Base-by-base conservation (phyloP, 2,113 vertebrate genomes). In the Brachionichthys hirsutus region DNA sequence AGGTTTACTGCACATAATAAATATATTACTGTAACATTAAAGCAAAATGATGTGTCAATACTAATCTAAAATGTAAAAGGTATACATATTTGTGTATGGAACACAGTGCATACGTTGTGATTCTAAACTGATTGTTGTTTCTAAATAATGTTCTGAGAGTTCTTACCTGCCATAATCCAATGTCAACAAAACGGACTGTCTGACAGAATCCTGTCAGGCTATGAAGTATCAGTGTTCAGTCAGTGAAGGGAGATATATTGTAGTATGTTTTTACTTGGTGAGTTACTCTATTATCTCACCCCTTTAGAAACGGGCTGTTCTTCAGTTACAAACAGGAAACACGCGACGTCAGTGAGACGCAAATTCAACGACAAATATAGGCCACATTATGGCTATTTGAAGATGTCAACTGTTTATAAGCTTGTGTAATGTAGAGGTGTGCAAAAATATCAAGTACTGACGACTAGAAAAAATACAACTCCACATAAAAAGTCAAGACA, bases 311-410 rank as follows among this genome's bases (percentile, higher is more conserved):
- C 56, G 66, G 42, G 41, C 62, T 82, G 67, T 77, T 89, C 85
- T 90, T 88, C 90, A 81, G 89, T 92, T 91, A 86, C 86, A 91
- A 89, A 90, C 91, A 92, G 91, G 91, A 92, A 91, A 59, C 71
- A 69, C 36, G 66, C 81, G 78, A 87, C 83, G 81, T 88, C 84
- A 81, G 86, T 79, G 70, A 84, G 48, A 63, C 48, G 15, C 22
- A n/a, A 8, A 13, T 38, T 9, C 36, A 12, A 12, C 2, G 36
- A 11, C 36, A 38, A 9, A n/a, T n/a, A 9, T 38, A 9, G 36
- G 9, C 9, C 36, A 18, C 12, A 8, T 30, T 8, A 30, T 8
- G 8, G 24, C 8, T 30, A 3, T 4, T 8, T 30, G 24, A 30
- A 30, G 24, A 30, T 30, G 24, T 6, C 24, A 30, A 30, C 24